These are phyloP conservation scores for Argyresthia goedartella DNA, from an alignment of 2,888 invertebrate genomes.

Conservation along the genomic window DNA sequence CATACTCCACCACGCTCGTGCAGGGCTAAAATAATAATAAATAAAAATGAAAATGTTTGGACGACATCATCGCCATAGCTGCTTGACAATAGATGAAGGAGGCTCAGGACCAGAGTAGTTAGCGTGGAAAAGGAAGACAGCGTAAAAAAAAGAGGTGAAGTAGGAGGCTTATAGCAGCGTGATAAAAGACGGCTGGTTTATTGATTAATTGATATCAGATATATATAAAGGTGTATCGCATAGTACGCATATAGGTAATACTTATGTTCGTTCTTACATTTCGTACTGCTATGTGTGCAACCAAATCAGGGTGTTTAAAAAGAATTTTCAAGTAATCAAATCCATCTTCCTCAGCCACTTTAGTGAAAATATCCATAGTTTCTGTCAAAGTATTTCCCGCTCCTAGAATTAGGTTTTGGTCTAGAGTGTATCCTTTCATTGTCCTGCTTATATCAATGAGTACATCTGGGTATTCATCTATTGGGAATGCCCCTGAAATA, in stretches of 20 bases:
- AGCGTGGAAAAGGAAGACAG: no score
- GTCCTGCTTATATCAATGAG: constrained; percentile 76
- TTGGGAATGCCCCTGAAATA: constrained; percentile 33
- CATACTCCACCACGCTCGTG: neutral
- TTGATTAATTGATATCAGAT: no score
- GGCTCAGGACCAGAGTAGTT: no score
- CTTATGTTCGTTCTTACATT: constrained; percentile 77
- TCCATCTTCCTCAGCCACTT: constrained; percentile 33
- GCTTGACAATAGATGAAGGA: no score
- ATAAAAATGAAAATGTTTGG: no score
- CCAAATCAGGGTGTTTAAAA: constrained; percentile 74
- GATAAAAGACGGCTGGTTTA: no score
- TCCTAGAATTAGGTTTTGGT: constrained; percentile 66
- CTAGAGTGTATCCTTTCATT: constrained; percentile 51
- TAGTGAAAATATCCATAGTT: constrained; percentile 59
- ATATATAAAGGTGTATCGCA: no score
- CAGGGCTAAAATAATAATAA: constrained; percentile 4
- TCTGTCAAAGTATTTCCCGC: constrained; percentile 71
- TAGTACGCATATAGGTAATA: constrained; percentile 31
- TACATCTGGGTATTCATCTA: constrained; percentile 28
- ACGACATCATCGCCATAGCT: no score
- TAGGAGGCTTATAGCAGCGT: no score
- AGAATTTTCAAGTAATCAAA: constrained; percentile 73
- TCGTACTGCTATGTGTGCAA: constrained; percentile 81
- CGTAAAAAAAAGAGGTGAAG: no score